Evolutionary conservation across 2,888 invertebrate genomes (phyloP).

Genomic region (Chalcosyrphus nemorum): DNA sequence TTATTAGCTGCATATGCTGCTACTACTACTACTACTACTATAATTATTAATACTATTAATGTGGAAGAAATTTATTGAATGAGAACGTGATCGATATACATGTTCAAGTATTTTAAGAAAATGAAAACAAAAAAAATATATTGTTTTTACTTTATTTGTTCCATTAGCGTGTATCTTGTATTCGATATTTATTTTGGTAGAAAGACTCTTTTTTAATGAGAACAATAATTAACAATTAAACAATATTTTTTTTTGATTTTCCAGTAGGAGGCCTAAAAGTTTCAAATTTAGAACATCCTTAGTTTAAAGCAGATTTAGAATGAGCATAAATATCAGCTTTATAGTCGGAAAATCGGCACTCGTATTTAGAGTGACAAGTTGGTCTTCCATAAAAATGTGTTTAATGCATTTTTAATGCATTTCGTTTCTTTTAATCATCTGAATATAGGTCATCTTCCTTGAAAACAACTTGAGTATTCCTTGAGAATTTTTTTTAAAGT

Average conservation of each 20-base stretch:
- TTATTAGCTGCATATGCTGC: no score
- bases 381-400: no score
- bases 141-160: constrained; percentile 22
- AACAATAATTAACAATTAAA: constrained; percentile 58
- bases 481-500: no score
- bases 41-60: constrained; percentile 19
- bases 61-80: not conserved
- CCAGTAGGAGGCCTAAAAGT: not conserved
- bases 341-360: not conserved
- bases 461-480: no score
- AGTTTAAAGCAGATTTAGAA: not conserved
- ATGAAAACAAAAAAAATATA: not conserved
- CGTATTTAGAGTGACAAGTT: not conserved
- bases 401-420: no score
- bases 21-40: constrained; percentile 32
- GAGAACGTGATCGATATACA: not conserved
- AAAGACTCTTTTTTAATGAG: constrained; percentile 44
- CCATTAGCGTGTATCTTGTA: constrained; percentile 8
- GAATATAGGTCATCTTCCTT: no score
- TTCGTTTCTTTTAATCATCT: not conserved
- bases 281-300: not conserved
- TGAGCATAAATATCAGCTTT: not conserved
- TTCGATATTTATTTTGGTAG: constrained; percentile 12
- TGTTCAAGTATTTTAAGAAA: not conserved
- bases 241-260: constrained; percentile 6